Evolutionary conservation across 2,888 invertebrate species (phyloP), one percentile per base, ranked within the genome.

Genomic region (Pogonocherus hispidulus): DNA sequence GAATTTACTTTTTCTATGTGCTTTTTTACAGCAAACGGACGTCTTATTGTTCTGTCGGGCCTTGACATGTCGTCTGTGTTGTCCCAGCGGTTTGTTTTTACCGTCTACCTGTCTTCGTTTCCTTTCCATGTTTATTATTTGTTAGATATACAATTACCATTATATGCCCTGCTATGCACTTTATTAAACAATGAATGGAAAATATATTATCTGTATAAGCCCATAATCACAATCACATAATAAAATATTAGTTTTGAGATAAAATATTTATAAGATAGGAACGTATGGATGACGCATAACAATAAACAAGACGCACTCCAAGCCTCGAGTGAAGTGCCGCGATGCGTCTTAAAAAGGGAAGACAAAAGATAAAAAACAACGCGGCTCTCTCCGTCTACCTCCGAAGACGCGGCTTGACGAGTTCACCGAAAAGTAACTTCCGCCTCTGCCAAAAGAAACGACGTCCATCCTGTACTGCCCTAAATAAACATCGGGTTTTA

Each of bases 341-440:
- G 14, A 16, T 16, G 27, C 16, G 16, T 37, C 23, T 37, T 52
- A 52, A 32, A 32, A 54, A 54, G 54, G 27, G 47, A 46, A 52
- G 18, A 27, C 19, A 22, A 27, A 59, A 47, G 32, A 57, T 20
- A 47, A 59, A 59, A 59, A 32, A 47, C 27, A n/a, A 59, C 46
- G 47, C 46, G 27, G 27, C 47, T 59, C 27, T 47, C 47, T 14
- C 11, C 18, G 41, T n/a, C 52, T 32, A 27, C 22, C 18, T 14
- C 23, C 8, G 32, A 51, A 46, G 44, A 52, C 46, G 59, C 59
- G 18, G 47, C 41, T 73, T 71, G 69, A 69, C 66, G 67, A 65
- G 44, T 56, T 66, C 69, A 56, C 57, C 67, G 64, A 67, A 69
- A 67, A 69, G 65, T 59, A 67, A 70, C 72, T 71, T 72, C 74